These are phyloP conservation scores for Cyprinodon tularosa DNA, from an alignment of 2,113 vertebrate genomes.

Conservation along the genomic window DNA sequence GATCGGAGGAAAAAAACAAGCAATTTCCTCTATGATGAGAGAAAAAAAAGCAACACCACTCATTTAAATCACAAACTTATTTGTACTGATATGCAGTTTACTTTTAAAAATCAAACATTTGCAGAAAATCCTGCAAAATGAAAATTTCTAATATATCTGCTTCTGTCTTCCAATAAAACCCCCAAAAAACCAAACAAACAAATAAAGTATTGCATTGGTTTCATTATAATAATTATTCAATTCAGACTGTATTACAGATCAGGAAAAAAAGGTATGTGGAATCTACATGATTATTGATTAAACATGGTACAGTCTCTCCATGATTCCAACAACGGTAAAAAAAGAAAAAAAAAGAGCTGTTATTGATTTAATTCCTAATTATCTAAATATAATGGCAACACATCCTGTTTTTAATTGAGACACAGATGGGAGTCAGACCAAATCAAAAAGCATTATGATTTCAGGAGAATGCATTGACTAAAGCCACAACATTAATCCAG, in stretches of 20 bases:
- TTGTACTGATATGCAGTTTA: neutral
- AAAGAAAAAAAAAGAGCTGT: neutral
- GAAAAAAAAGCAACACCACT: conserved; percentile 47
- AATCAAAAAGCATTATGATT: neutral
- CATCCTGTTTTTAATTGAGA: neutral
- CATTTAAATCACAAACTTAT: conserved; percentile 36
- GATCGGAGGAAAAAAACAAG: conserved; percentile 71
- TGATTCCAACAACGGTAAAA: neutral
- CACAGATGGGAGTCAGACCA: neutral
- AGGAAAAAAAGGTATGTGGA: too few relatives aligned
- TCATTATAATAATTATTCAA: neutral
- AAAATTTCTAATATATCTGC: neutral
- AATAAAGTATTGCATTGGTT: neutral
- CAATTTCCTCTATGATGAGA: conserved; percentile 57
- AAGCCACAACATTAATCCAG: neutral
- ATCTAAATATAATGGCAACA: neutral
- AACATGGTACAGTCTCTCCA: neutral
- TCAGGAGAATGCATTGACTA: neutral
- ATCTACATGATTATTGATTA: too few relatives aligned
- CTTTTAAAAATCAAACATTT: neutral
- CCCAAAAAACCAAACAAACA: neutral
- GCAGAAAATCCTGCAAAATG: neutral
- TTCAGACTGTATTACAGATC: neutral
- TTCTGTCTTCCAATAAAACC: neutral
- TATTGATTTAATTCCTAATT: neutral